phyloP scores from a whole-genome alignment of 1,140 invertebrate species.

The Dendrolimus kikuchii region DNA sequence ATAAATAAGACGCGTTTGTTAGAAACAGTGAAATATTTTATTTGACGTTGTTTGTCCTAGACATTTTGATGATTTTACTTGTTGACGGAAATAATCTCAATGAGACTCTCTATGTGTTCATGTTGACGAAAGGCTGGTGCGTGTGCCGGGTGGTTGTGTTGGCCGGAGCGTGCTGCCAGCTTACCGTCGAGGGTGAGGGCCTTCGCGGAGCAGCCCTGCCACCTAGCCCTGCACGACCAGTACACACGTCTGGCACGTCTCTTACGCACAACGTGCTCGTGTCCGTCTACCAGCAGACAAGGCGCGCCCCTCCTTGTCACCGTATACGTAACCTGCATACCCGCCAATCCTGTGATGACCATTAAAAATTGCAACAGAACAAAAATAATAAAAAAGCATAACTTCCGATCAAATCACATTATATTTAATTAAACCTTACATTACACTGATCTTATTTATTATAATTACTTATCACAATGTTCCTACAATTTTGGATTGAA shows the following conservation, averaged over 20 bases:
- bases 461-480: conserved; percentile 1
- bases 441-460: neutral
- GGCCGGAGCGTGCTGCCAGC: conserved; percentile 25
- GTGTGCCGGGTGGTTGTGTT: conserved; percentile 42
- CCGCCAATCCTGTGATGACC: conserved; percentile 10
- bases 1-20: no score
- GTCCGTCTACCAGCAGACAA: conserved; percentile 46
- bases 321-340: conserved; percentile 33
- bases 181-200: conserved; percentile 45
- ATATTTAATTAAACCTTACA: conserved; percentile 2
- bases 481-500: neutral
- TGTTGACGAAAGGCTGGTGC: conserved; percentile 27
- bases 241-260: conserved; percentile 51
- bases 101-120: conserved; percentile 49
- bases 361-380: conserved; percentile 4
- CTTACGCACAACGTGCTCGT: conserved; percentile 49
- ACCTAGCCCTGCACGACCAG: conserved; percentile 49
- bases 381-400: neutral
- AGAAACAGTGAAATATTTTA: no score
- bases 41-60: conserved; percentile 9
- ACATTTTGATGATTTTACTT: conserved; percentile 11
- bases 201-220: conserved; percentile 35
- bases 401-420: conserved; percentile 2
- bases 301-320: conserved; percentile 55
- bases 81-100: conserved; percentile 40